Conservation (phyloP, 1,140 invertebrate species). For the Cotesia chilonis region DNA sequence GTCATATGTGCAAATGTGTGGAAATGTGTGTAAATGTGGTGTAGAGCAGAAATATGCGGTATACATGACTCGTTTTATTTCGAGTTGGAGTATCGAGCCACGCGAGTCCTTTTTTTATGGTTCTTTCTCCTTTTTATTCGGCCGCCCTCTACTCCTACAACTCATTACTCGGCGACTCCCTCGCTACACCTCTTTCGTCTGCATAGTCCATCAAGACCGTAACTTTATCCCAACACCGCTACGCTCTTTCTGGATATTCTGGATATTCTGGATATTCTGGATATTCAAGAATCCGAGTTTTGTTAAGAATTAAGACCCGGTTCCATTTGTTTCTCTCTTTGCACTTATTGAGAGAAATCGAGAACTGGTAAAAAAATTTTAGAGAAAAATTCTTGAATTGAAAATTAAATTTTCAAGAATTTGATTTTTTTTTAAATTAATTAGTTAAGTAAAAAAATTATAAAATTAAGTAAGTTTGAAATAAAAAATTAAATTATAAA, state of each 20-base stretch:
- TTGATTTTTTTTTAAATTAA: too few relatives aligned
- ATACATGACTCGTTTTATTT: slow-evolving; percentile 31
- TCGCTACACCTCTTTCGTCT: slow-evolving; percentile 16
- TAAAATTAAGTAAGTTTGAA: too few relatives aligned
- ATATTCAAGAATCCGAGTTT: slow-evolving; percentile 4
- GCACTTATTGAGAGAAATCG: too few relatives aligned
- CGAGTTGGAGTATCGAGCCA: slow-evolving; percentile 38
- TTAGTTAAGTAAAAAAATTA: too few relatives aligned
- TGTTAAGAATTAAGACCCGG: background rate
- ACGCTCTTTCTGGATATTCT: too few relatives aligned
- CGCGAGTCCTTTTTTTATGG: slow-evolving; percentile 39
- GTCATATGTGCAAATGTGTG: slow-evolving; percentile 5
- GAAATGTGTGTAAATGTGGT: slow-evolving; percentile 12
- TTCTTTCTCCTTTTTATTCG: slow-evolving; percentile 5
- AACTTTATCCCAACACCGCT: background rate
- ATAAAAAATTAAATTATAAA: too few relatives aligned
- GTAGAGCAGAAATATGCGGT: slow-evolving; percentile 11
- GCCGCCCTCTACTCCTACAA: slow-evolving; percentile 9
- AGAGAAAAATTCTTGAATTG: too few relatives aligned
- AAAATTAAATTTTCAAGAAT: too few relatives aligned
- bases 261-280: background rate
- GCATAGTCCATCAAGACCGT: too few relatives aligned
- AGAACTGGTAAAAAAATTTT: too few relatives aligned
- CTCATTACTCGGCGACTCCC: slow-evolving; percentile 33
- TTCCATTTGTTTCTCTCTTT: too few relatives aligned